Evolutionary conservation across 2,113 vertebrate species (phyloP).

Genomic region (Larimichthys polyactis): DNA sequence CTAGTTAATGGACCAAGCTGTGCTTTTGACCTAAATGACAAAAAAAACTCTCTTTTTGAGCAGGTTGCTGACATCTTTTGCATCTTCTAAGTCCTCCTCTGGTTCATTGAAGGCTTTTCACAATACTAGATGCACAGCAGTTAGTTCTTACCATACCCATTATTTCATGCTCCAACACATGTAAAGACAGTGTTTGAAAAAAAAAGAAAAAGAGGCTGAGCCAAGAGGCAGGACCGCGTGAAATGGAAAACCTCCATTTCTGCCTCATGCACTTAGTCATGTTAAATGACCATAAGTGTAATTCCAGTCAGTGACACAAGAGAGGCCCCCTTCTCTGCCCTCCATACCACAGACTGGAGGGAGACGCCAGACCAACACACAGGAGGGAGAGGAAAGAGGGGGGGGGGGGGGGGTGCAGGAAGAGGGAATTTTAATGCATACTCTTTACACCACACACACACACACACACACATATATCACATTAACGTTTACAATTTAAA

Average conservation of each 20-base stretch:
- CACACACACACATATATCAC: conserved; percentile 51
- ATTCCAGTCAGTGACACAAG: conserved; percentile 75
- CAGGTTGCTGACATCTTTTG: neutral
- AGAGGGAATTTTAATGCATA: conserved; percentile 64
- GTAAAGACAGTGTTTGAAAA: neutral
- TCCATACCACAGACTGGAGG: conserved; percentile 77
- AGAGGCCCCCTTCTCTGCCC: conserved; percentile 68
- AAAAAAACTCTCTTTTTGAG: neutral
- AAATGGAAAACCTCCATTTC: conserved; percentile 61
- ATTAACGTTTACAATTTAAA: conserved; percentile 56
- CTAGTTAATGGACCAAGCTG: neutral
- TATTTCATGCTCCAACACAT: neutral
- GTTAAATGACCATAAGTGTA: conserved; percentile 76
- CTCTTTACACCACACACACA: conserved; percentile 28
- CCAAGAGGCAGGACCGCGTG: conserved; percentile 4
- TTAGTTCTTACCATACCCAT: neutral
- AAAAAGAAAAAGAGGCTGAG: neutral
- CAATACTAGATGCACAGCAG: neutral
- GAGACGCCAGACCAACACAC: conserved; percentile 64
- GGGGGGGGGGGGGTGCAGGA: conserved; percentile 22
- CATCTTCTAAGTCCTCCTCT: neutral
- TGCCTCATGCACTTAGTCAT: conserved; percentile 61
- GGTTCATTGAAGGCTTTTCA: neutral
- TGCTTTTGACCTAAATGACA: neutral
- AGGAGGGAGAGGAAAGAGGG: conserved; percentile 10